Percentiles rank a stretch among this genome's conserved stretches.
Evolutionary conservation across 1,140 invertebrate genomes (phyloP).

Genomic region (Rhizoglyphus robini): DNA sequence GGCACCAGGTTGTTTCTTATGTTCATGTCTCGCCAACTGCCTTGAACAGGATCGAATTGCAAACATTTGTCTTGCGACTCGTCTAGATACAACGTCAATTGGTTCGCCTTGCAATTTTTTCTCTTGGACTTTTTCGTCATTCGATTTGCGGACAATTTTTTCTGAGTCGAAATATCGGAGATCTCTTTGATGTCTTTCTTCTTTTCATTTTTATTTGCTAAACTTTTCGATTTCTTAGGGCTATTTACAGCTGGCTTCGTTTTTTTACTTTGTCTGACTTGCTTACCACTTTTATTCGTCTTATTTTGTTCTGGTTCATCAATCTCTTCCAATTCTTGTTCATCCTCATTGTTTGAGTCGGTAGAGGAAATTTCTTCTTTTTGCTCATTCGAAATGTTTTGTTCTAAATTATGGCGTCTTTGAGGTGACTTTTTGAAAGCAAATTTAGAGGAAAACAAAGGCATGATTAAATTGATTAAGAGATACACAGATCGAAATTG

Average conservation of each 20-base stretch:
- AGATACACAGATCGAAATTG: no score
- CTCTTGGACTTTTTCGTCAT: neutral
- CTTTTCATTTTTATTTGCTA: neutral
- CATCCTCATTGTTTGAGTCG: no score
- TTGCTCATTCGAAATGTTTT: neutral
- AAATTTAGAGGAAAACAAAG: conserved; percentile 14
- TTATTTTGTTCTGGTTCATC: neutral
- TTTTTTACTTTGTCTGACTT: neutral
- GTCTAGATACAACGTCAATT: neutral
- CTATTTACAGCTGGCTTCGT: no score
- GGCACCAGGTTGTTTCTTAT: neutral
- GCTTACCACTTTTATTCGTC: neutral
- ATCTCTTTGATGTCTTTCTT: neutral
- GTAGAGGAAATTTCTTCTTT: neutral
- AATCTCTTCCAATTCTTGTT: no score
- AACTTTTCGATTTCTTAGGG: no score
- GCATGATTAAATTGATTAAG: no score
- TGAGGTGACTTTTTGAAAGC: conserved; percentile 11
- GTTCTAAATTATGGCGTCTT: neutral
- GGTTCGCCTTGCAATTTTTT: neutral
- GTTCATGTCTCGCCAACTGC: neutral
- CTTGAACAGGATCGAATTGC: neutral
- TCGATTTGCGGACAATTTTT: neutral
- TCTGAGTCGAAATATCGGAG: neutral
- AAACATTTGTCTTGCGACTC: neutral